Base-by-base conservation (phyloP, 2,888 invertebrate genomes). In the Clitarchus hookeri region DNA sequence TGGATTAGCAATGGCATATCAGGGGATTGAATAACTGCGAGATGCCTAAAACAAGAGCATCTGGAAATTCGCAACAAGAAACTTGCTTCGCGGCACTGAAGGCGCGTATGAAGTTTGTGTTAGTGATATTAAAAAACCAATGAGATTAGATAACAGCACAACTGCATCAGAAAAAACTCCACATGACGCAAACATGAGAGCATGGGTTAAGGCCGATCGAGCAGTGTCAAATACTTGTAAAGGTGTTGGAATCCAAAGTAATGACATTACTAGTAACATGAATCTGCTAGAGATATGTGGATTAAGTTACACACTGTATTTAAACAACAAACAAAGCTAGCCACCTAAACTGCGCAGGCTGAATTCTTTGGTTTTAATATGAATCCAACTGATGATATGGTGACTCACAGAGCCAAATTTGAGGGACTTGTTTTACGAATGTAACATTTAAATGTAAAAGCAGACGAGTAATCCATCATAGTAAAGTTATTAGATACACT, bases 251-350 rank as follows among this genome's bases (percentile, higher is more conserved):
- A 44, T 11, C 85, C 8, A 25, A 44, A 79, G 85, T 87, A 19
- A 86, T 86, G 44, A 44, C 84, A 53, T 65, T 87, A 25, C 16
- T 87, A 23, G 85, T 84, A 23, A 48, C 87, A 79, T 87, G 84
- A 86, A 79, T 79, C 80, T 84, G 84, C 86, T 48, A 86, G 83
- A 82, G 86, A 86, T 23, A 86, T 87, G 87, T 87, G 86, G 83
- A 12, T 84, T 8, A 87, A 86, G 65, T 26, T 86, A 54, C 87
- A 84, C 84, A 25, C 86, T 13, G 79, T 87, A 6, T 87, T 54
- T 86, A 84, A 87, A 44, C 86, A 87, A 12, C 48, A 87, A 87
- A 87, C 65, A 25, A 86, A 87, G 84, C 87, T 84, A 84, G 86
- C 86, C 44, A 84, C 87, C 82, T 84, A 87, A 25, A 87, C 48